Evolutionary conservation across 2,797 vertebrate genomes (phyloP), one percentile per base, ranked within the genome.

Genomic region (Lagodon rhomboides): DNA sequence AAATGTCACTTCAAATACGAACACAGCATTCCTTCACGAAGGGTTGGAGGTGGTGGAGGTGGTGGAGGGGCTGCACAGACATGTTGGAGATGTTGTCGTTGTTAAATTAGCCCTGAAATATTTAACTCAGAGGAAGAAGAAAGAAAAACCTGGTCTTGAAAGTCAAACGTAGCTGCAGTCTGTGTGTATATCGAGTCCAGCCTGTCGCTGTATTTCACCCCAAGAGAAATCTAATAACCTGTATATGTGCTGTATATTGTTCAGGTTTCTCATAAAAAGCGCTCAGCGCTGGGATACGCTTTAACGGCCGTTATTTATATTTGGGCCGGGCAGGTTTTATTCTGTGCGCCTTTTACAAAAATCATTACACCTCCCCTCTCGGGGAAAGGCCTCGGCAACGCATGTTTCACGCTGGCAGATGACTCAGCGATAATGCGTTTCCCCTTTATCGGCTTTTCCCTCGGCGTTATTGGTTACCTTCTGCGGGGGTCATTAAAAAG

Each of bases 301-400:
- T 88, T 93, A 93, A 94, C 92, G 83, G 83, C 80, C 68, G 85
- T 92, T 93, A 90, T 93, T 93, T 92, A 93, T 92, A 92, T 92
- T 87, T 88, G 68, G 79, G 73, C 69, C 16, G 49, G 90, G 88
- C 87, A 88, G 91, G 86, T 92, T 94, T 94, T 93, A 92, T 90
- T 92, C 83, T 65, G 69, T 50, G 73, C 23, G 76, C 76, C 88
- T 80, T 80, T 38, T 38, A 83, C 86, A 91, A 83, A 92, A 93
- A 93, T 93, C 91, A 92, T 95, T 94, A 93, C 75, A 16, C 66
- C 60, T 79, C 72, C 91, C 84, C 76, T 71, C 85, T 75, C 68
- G 70, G 83, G 85, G 86, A 81, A 47, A 75, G 72, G 70, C 73
- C 79, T 72, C 38, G 68, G 85, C 53, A 46, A 85, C 3, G 71